These are phyloP conservation scores for Euzophera pinguis DNA, from an alignment of 2,888 invertebrate genomes.

Conservation along the genomic window DNA sequence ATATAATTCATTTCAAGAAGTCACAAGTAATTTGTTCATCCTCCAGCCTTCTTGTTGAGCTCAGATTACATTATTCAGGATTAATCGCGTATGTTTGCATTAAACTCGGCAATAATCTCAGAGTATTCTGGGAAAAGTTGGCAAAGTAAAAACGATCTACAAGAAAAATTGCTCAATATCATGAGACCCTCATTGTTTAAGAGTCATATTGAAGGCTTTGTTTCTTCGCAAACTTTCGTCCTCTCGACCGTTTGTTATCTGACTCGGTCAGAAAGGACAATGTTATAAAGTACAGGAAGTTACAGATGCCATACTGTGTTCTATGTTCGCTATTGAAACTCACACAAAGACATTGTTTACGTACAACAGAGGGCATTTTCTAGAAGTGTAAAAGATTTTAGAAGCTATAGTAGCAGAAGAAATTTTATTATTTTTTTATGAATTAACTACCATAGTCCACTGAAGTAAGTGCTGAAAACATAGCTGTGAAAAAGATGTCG, in stretches of 20 bases:
- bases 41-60: neutral
- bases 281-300: neutral
- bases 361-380: too few species aligned
- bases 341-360: too few species aligned
- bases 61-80: conserved; percentile 5
- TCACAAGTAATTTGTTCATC: conserved; percentile 6
- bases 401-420: too few species aligned
- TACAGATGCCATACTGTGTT: neutral
- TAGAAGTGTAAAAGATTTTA: too few species aligned
- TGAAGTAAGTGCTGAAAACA: too few species aligned
- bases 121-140: neutral
- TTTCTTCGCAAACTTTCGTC: conserved; percentile 3
- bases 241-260: conserved; percentile 6
- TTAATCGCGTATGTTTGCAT: conserved; percentile 8
- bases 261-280: conserved; percentile 24
- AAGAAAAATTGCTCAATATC: conserved; percentile 5
- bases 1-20: conserved; percentile 13
- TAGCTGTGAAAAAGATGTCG: too few species aligned
- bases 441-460: too few species aligned
- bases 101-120: conserved; percentile 2
- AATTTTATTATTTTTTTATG: too few species aligned
- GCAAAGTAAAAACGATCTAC: conserved; percentile 4
- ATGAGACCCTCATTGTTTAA: conserved; percentile 3
- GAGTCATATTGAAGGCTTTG: conserved; percentile 6
- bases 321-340: too few species aligned